These are phyloP conservation scores for Drosophila simulans DNA, from an alignment of 1,140 invertebrate species.

Conservation along the genomic window DNA sequence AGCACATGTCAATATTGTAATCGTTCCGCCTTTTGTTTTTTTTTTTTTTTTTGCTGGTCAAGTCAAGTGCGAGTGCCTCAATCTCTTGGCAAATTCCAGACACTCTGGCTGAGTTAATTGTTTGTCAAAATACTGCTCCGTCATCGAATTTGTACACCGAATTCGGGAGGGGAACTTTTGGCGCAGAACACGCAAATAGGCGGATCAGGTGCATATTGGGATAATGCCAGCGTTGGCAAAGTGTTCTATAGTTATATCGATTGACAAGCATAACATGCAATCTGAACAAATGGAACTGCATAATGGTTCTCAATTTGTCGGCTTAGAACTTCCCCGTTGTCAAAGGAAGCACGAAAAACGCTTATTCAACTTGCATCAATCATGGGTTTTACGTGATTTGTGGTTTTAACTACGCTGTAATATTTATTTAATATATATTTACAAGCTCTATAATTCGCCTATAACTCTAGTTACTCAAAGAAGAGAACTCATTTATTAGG, in stretches of 20 bases:
- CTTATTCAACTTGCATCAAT: conserved; percentile 1
- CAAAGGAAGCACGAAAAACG: conserved; percentile 4
- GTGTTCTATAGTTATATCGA: conserved; percentile 21
- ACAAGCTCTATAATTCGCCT: background rate
- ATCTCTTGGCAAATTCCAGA: conserved; percentile 43
- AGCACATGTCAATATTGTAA: conserved; percentile 37
- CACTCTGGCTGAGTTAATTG: conserved; percentile 46
- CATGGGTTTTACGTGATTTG: conserved; percentile 12
- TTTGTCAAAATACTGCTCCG: conserved; percentile 31
- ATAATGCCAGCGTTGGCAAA: background rate
- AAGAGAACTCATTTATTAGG: too few relatives aligned
- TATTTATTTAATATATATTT: background rate
- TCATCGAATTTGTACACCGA: conserved; percentile 21
- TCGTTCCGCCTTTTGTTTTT: conserved; percentile 11
- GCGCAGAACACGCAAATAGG: conserved; percentile 32
- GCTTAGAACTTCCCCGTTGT: conserved; percentile 20
- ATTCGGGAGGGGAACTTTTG: conserved; percentile 36
- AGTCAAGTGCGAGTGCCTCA: conserved; percentile 12
- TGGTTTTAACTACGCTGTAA: background rate
- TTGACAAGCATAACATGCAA: conserved; percentile 39
- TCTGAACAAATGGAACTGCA: conserved; percentile 21
- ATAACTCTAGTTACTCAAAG: too few relatives aligned
- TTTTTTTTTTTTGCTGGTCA: conserved; percentile 12
- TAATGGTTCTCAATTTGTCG: conserved; percentile 5
- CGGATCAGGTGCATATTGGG: conserved; percentile 19